phyloP scores from a whole-genome alignment of 2,113 vertebrate genomes.

The Petromus typicus region DNA sequence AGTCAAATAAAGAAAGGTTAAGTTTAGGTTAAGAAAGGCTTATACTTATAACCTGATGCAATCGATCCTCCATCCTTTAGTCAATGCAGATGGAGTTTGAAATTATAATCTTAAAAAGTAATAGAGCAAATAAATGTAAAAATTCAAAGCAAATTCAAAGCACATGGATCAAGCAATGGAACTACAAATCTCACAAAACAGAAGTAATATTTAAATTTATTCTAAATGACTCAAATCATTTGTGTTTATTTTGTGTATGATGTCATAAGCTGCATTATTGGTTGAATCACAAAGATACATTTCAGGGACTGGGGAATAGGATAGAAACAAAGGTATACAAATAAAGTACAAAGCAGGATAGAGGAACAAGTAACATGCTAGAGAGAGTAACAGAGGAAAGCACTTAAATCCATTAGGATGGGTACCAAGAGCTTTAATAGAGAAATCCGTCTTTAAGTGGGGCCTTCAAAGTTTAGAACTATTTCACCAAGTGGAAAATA shows the following conservation, averaged over 20 bases:
- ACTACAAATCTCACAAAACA: background rate
- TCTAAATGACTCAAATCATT: conserved; percentile 11
- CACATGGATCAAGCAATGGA: background rate
- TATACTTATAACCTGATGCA: background rate
- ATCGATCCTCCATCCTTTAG: background rate
- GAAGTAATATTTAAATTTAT: conserved; percentile 24
- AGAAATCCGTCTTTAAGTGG: conserved; percentile 8
- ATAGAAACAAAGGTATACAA: conserved; percentile 23
- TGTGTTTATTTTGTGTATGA: background rate
- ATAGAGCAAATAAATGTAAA: conserved; percentile 1
- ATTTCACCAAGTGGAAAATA: conserved; percentile 46
- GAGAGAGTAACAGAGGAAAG: background rate
- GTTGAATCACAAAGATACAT: background rate
- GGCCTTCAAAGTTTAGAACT: background rate
- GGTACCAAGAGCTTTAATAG: conserved; percentile 20
- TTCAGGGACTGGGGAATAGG: background rate
- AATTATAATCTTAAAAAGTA: conserved; percentile 37
- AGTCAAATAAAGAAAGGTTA: background rate
- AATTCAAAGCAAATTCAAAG: background rate
- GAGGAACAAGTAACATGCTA: conserved; percentile 19
- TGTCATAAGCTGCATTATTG: background rate
- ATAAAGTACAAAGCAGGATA: background rate
- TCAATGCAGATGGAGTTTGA: background rate
- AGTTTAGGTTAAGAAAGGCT: conserved; percentile 22
- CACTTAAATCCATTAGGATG: background rate